A percentile compares a stretch with the other conserved stretches of the same genome.
Conservation (phyloP, 1,140 invertebrate species). For the Dryas iulia region DNA sequence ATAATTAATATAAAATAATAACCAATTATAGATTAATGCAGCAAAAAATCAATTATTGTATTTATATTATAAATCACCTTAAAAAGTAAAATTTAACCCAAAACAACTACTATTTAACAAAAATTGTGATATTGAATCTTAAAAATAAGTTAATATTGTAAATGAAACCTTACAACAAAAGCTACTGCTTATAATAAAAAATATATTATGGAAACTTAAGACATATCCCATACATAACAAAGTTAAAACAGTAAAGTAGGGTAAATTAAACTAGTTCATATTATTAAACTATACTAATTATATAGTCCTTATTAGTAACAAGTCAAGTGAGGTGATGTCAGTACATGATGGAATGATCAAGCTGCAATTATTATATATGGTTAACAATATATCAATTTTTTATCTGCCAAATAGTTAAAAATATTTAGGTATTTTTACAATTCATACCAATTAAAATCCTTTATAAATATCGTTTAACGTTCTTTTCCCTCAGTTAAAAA, state of each 20-base stretch:
- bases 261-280: not conserved
- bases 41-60: not conserved
- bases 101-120: not conserved
- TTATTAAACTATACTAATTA: not conserved
- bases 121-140: not conserved
- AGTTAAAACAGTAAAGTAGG: not conserved
- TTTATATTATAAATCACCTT: not conserved
- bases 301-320: constrained; percentile 8
- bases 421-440: not conserved
- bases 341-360: constrained; percentile 18
- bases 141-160: constrained; percentile 3
- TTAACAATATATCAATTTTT: not conserved
- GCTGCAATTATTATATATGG: not conserved
- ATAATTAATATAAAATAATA: not conserved
- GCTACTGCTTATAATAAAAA: not conserved
- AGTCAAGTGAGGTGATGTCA: constrained; percentile 12
- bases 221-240: not conserved
- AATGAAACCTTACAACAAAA: constrained; percentile 17
- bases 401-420: not conserved
- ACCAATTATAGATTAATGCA: not conserved
- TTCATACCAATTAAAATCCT: not conserved
- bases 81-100: not conserved
- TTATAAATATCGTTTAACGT: not conserved
- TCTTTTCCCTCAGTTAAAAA: constrained; percentile 4
- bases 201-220: not conserved